These are phyloP conservation scores for Chrysaora quinquecirrha DNA, from an alignment of 30 jellyfish, hydroid and myxozoan species.

Conservation along the genomic window DNA sequence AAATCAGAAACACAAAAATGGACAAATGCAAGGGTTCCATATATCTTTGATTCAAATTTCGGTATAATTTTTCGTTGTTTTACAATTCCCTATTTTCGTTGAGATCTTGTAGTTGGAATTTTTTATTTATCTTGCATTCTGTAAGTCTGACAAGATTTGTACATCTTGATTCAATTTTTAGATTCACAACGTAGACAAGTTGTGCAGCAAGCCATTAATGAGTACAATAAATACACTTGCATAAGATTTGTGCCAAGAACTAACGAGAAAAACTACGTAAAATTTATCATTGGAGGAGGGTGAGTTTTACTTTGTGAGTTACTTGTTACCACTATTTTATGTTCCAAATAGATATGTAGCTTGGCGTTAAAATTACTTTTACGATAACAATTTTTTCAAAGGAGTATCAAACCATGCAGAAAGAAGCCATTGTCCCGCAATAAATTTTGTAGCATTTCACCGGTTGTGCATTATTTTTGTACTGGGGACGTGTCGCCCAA, in stretches of 20 bases:
- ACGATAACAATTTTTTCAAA: too few species aligned
- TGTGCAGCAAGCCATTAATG: background rate
- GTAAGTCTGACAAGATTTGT: background rate
- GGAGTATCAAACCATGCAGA: background rate
- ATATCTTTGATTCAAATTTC: background rate
- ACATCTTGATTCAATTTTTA: background rate
- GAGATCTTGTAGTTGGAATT: background rate
- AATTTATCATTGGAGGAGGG: conserved; percentile 3
- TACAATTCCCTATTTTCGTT: background rate
- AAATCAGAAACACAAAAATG: background rate
- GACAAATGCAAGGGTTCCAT: background rate
- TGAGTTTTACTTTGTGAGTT: background rate
- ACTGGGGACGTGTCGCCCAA: too few species aligned
- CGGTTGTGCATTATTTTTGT: too few species aligned
- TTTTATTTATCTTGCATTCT: background rate
- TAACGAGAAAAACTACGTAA: background rate
- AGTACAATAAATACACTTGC: background rate
- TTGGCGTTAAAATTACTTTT: background rate
- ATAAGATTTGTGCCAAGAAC: conserved; percentile 4
- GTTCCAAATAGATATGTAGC: background rate
- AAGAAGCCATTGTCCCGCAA: background rate
- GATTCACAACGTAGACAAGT: background rate
- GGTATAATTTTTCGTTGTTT: background rate
- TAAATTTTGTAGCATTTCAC: background rate
- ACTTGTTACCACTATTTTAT: background rate